Evolutionary conservation across 2,797 vertebrate species (phyloP), one percentile per base, ranked within the genome.

Genomic region (Oreochromis grahami): DNA sequence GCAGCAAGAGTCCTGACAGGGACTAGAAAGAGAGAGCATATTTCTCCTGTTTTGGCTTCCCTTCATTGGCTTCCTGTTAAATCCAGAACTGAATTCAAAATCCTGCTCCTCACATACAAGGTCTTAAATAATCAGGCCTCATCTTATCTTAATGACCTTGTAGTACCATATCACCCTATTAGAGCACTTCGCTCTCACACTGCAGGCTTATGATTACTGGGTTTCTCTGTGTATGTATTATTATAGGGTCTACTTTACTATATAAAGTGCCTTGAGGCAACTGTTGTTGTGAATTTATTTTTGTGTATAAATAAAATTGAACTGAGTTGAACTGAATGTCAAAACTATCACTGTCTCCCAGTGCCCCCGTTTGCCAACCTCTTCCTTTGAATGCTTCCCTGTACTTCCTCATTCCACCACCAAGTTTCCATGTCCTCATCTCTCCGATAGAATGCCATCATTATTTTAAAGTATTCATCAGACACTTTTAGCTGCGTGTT

Each of bases 101-200:
- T 13, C n/a, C 51, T 13, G n/a, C 51, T 53, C 51, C n/a, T 53
- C 21, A 0, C 51, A 53, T 24, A 53, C 21, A 24, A 24, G 11
- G 21, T 53, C 21, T 13, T 24, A 24, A 53, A 24, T 53, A 24
- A 53, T 24, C 52, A 53, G 21, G 21, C 6, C 21, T 11, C 11
- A 24, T 53, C 51, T 53, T 24, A 1, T 53, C 51, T 24, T 53
- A 53, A 53, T 53, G 21, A 24, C 51, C 21, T 53, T 53, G 3
- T 53, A 53, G 11, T 24, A 0, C 51, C 21, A 53, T 53, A 7
- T 13, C 51, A 53, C n/a, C n/a, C n/a, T 1, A 53, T 7, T 53
- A 53, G 51, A 53, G n/a, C n/a, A 13, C 52, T 53, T 53, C 1
- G 3, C 52, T 53, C 52, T 24, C 0, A 1, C 6, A 0, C 52